Conservation (phyloP, 2,888 invertebrate genomes). For the Euspilapteryx auroguttella region DNA sequence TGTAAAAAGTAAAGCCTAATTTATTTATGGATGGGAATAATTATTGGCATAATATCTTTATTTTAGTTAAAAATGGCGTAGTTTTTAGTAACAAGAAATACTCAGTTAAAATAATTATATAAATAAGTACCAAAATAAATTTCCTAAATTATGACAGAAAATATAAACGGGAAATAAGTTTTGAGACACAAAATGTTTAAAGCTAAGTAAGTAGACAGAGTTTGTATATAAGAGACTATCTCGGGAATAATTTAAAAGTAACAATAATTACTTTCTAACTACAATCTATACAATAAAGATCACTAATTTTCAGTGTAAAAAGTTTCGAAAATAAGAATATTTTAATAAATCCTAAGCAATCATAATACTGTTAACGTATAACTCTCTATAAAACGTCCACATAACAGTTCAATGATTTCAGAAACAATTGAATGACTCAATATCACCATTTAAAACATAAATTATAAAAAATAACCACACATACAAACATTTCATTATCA, state of each 20-base stretch:
- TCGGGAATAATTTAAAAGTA: constrained; percentile 53
- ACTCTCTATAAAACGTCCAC: constrained; percentile 28
- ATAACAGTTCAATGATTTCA: constrained; percentile 22
- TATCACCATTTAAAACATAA: constrained; percentile 26
- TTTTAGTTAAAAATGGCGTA: no score
- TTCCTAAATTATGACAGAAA: neutral
- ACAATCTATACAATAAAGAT: constrained; percentile 50
- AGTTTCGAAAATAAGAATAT: constrained; percentile 42
- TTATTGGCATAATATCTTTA: no score
- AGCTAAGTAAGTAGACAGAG: neutral
- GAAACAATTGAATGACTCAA: constrained; percentile 10
- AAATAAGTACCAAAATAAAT: neutral
- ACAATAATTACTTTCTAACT: constrained; percentile 51
- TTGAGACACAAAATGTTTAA: neutral
- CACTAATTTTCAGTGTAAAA: constrained; percentile 32
- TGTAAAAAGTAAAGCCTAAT: no score
- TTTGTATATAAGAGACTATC: constrained; percentile 22
- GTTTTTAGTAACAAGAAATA: neutral
- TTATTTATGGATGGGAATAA: no score
- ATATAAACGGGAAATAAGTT: neutral
- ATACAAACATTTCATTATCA: constrained; percentile 49
- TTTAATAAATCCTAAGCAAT: constrained; percentile 45
- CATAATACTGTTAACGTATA: constrained; percentile 51
- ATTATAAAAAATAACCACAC: constrained; percentile 48
- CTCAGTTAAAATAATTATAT: neutral